phyloP scores from a whole-genome alignment of 2,113 vertebrate genomes.

The Mellivora capensis region DNA sequence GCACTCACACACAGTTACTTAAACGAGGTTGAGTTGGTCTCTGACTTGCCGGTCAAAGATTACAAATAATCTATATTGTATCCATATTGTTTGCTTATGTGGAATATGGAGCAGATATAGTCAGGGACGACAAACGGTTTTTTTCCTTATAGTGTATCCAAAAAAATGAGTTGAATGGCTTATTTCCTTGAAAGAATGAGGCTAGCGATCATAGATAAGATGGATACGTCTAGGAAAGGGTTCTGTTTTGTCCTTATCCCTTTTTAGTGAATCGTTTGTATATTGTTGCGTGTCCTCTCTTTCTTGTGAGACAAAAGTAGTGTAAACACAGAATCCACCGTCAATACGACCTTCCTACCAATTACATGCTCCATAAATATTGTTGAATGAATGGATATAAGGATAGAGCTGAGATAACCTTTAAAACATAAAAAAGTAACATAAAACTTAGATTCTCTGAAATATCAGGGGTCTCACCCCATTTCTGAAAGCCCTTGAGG shows the following conservation, averaged over 20 bases:
- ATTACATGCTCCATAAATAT: not conserved
- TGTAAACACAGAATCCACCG: not conserved
- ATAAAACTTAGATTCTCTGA: not conserved
- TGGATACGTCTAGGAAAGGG: fast-evolving
- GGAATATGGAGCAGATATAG: not conserved
- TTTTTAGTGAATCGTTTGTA: not conserved
- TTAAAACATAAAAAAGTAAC: not conserved
- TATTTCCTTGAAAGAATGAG: not conserved
- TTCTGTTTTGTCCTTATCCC: not conserved
- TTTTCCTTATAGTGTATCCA: not conserved
- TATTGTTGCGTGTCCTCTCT: not conserved
- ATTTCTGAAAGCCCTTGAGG: not conserved
- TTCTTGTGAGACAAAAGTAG: not conserved
- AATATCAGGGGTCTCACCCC: not conserved
- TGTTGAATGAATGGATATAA: not conserved
- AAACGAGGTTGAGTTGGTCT: not conserved
- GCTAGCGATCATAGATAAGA: not conserved
- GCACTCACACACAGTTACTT: not conserved
- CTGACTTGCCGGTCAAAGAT: not conserved
- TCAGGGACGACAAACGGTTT: not conserved
- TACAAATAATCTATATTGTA: not conserved
- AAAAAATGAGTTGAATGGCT: not conserved
- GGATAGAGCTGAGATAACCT: not conserved
- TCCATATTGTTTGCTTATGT: not conserved
- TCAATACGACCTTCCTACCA: not conserved